Conservation (phyloP, 2,113 vertebrate genomes). For the Syngnathoides biaculeatus region DNA sequence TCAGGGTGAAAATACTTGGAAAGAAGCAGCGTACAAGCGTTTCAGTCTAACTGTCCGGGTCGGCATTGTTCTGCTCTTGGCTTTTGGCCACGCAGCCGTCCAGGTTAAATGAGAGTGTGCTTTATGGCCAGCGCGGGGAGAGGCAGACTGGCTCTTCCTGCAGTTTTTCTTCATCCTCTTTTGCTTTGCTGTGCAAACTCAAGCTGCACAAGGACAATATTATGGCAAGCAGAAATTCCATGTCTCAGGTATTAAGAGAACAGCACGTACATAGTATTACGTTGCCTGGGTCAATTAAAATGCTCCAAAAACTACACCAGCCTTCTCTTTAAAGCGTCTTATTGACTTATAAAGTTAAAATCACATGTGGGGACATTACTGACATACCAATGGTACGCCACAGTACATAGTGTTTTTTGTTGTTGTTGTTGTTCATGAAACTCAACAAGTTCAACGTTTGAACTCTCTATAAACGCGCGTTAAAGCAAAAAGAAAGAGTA, state of each 20-base stretch:
- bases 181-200: conserved; percentile 17
- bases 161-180: conserved; percentile 18
- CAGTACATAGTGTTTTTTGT: not conserved
- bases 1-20: not conserved
- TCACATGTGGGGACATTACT: not conserved
- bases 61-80: conserved; percentile 8
- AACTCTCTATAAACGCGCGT: not conserved
- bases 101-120: conserved; percentile 19
- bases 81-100: conserved; percentile 6
- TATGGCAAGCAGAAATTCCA: conserved; percentile 8
- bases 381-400: not conserved
- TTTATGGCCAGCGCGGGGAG: conserved; percentile 13
- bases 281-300: not conserved
- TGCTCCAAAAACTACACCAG: not conserved
- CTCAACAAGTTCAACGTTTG: not conserved
- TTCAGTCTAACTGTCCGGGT: not conserved
- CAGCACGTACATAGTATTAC: not conserved
- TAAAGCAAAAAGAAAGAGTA: not conserved
- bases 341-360: not conserved
- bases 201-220: conserved; percentile 5
- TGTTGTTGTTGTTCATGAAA: not conserved
- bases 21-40: conserved; percentile 2
- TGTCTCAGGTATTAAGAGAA: conserved; percentile 4
- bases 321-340: not conserved
- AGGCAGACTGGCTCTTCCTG: conserved; percentile 12